These are phyloP conservation scores for Hofmannophila pseudospretella DNA, from an alignment of 2,888 invertebrate species.

Conservation along the genomic window DNA sequence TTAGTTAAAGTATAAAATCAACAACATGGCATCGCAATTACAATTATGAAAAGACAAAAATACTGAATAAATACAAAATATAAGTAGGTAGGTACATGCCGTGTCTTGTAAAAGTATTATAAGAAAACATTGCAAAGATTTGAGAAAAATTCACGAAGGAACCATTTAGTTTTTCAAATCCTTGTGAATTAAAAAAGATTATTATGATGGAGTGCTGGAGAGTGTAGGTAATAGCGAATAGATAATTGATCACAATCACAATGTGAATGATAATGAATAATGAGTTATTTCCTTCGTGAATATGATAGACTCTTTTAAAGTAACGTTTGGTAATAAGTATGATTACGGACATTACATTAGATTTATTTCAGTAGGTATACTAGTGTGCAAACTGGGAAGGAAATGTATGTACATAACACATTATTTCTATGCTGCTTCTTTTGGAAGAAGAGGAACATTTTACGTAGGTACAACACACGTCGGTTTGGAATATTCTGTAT, in stretches of 20 bases:
- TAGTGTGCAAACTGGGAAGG: not conserved
- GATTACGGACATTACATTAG: not conserved
- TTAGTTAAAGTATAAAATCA: conserved; percentile 26
- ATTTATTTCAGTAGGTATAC: not conserved
- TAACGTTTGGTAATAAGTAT: not conserved
- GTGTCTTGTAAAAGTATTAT: conserved; percentile 37
- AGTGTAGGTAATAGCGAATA: too few species aligned
- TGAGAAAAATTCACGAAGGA: conserved; percentile 30
- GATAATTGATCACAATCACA: too few species aligned
- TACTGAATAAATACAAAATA: conserved; percentile 4
- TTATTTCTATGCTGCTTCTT: too few species aligned
- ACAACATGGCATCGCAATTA: conserved; percentile 41
- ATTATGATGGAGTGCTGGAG: too few species aligned
- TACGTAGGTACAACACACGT: too few species aligned
- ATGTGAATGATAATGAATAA: too few species aligned
- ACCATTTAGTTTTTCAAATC: too few species aligned
- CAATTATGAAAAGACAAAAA: conserved; percentile 16
- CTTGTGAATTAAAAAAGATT: too few species aligned
- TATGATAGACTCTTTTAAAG: not conserved
- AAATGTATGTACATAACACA: not conserved
- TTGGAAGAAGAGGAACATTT: too few species aligned
- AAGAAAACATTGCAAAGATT: conserved; percentile 77
- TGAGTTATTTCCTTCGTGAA: not conserved
- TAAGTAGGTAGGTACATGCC: too few species aligned
- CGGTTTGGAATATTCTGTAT: too few species aligned